Evolutionary conservation across 2,888 invertebrate genomes (phyloP), one percentile per base, ranked within the genome.

Genomic region (Balanococcus diminutus): DNA sequence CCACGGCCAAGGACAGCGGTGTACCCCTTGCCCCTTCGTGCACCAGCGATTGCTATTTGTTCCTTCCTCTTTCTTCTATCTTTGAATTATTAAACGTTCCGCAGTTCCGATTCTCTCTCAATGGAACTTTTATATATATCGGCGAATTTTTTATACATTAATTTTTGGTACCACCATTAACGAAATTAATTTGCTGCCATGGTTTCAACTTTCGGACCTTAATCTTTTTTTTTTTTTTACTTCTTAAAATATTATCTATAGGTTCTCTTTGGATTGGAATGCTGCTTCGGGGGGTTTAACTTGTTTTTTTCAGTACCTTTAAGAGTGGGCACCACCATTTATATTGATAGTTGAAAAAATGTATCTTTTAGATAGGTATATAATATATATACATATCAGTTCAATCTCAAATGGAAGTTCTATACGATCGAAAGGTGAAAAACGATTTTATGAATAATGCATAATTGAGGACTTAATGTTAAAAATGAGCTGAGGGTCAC

Each of bases 1-100:
- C 86, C 86, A 86, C 75, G 86, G 86, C 81, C 86, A 86, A 86
- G 86, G 86, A 86, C 86, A 85, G 79, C 32, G 31, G 85, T 84
- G 25, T 42, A 42, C 84, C 79, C 79, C 84, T 36, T 8, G n/a
- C 31, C n/a, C n/a, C n/a, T 82, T 42, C 42, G 81, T 31, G 11
- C 28, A 22, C 32, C 56, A 1, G 28, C 42, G 42, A 72, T 84
- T 84, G 46, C 84, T 85, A 84, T 84, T 83, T 85, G 75, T 85
- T 85, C 75, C 75, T 85, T 85, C 85, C 75, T 85, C 85, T 85
- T 85, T 75, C 85, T 85, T 85, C 85, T 75, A 85, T 75, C 46
- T 75, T 85, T 75, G 36, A 75, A 75, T 72, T 72, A 72, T 46
- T 79, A 75, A 85, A 72, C 85, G 85, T 79, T 85, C 85, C 85